Conservation (phyloP, 2,113 vertebrate genomes). For the Nesogale talazaci region DNA sequence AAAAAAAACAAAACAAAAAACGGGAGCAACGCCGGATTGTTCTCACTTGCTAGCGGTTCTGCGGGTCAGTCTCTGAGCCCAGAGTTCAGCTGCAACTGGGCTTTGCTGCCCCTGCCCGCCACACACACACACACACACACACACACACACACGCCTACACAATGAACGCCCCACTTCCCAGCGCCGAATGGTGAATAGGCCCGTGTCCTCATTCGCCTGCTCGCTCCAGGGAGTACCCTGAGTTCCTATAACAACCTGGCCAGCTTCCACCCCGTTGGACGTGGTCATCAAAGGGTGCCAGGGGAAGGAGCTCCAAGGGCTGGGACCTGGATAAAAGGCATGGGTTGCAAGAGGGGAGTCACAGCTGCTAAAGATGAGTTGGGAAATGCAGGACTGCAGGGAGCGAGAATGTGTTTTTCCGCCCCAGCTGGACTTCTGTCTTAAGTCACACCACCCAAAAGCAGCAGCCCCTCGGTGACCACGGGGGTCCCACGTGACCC, state of each 20-base stretch:
- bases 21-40: background rate
- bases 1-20: too few relatives aligned
- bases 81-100: background rate
- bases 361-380: constrained; percentile 55
- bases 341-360: background rate
- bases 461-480: too few relatives aligned
- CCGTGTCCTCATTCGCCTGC: constrained; percentile 79
- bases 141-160: background rate
- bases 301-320: constrained; percentile 57
- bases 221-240: constrained; percentile 83
- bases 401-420: background rate
- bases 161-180: constrained; percentile 70
- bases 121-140: too few relatives aligned
- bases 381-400: background rate
- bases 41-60: constrained; percentile 15
- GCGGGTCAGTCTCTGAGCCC: background rate
- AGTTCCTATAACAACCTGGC: constrained; percentile 91
- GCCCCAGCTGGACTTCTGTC: too few relatives aligned
- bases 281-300: constrained; percentile 75
- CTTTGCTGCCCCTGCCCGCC: background rate
- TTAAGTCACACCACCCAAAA: background rate
- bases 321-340: constrained; percentile 46
- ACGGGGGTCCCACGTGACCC: background rate
- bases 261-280: constrained; percentile 82
- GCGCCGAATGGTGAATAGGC: constrained; percentile 78